Base-by-base conservation (phyloP, 2,888 invertebrate species). In the Himalopsyche japonica region DNA sequence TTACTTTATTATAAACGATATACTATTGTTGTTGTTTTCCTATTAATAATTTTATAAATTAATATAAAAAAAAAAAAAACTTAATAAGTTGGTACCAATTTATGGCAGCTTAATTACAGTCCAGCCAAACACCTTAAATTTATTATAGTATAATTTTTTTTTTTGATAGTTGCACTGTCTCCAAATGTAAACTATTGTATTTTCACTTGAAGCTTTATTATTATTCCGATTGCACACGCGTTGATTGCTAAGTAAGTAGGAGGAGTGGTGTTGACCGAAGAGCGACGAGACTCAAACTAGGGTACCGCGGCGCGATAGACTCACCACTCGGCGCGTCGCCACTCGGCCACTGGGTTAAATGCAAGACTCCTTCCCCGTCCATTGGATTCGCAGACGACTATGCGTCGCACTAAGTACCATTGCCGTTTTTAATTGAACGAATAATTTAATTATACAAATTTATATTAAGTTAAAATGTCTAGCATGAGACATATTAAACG, bases 341-440 rank as follows among this genome's bases (percentile, higher is more conserved):
- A 76, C 76, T 76, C 76, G 76, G 76, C 76, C 76, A 76, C 30
- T 76, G 76, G 76, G 76, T 76, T 76, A 76, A 34, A 34, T 76
- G 76, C 30, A 76, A 34, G 34, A 30, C 76, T 76, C 76, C 76
- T 76, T 76, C 76, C 76, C 76, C 20, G 57, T 20, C 57, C 24
- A 6, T n/a, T 57, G 57, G 20, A 20, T 57, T 76, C 32, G 76
- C 76, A 76, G 18, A 34, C 76, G 3, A 76, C 6, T 34, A 10
- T 30, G 32, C 57, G 57, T 20, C 57, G 57, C 57, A 57, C 57
- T 8, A 7, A 20, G 57, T n/a, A 57, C 43, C 12, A 12, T 43
- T 43, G 43, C 43, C 43, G 43, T 1, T 15, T 43, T 43, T 15
- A 43, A 43, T 43, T 43, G 15, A 43, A 15, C 43, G 15, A 43